A percentile compares a stretch with the other conserved stretches of the same genome.
phyloP scores from a whole-genome alignment of 2,113 vertebrate species.

The Gobius niger region DNA sequence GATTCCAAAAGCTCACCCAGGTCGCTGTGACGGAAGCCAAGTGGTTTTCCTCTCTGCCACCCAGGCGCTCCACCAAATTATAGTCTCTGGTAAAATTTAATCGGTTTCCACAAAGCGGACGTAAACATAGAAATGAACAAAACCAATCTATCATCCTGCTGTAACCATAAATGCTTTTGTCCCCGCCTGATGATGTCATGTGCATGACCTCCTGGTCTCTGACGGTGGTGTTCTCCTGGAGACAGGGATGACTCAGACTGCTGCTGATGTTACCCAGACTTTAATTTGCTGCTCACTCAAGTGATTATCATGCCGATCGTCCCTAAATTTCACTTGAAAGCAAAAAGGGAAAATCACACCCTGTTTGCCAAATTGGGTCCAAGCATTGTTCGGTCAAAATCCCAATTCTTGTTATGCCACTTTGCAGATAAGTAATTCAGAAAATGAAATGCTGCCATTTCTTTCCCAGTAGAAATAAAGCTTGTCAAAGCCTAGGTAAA shows the following conservation, averaged over 20 bases:
- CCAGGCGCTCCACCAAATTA: constrained; percentile 66
- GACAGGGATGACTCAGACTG: constrained; percentile 55
- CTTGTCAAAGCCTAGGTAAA: constrained; percentile 41
- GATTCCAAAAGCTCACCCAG: constrained; percentile 30
- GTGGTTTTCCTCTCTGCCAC: constrained; percentile 69
- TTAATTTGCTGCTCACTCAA: constrained; percentile 29
- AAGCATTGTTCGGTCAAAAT: constrained; percentile 19
- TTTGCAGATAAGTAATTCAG: constrained; percentile 48
- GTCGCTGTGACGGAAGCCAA: constrained; percentile 49
- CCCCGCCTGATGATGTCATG: constrained; percentile 58
- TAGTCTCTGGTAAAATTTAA: constrained; percentile 60
- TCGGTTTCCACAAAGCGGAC: constrained; percentile 48
- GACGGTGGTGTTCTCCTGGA: constrained; percentile 36
- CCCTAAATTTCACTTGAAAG: not conserved
- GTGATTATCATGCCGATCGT: not conserved
- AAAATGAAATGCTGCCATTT: constrained; percentile 40
- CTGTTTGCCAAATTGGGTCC: not conserved
- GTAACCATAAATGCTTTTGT: constrained; percentile 24
- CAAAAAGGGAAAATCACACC: constrained; percentile 2
- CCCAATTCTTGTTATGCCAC: constrained; percentile 13
- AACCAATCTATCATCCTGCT: constrained; percentile 24
- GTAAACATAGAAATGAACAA: constrained; percentile 14
- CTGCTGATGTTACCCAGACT: constrained; percentile 58
- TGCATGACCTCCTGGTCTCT: constrained; percentile 53
- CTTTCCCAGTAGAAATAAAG: constrained; percentile 58